Base-by-base conservation (phyloP, 1,140 invertebrate genomes). In the Neomicropteryx cornuta region DNA sequence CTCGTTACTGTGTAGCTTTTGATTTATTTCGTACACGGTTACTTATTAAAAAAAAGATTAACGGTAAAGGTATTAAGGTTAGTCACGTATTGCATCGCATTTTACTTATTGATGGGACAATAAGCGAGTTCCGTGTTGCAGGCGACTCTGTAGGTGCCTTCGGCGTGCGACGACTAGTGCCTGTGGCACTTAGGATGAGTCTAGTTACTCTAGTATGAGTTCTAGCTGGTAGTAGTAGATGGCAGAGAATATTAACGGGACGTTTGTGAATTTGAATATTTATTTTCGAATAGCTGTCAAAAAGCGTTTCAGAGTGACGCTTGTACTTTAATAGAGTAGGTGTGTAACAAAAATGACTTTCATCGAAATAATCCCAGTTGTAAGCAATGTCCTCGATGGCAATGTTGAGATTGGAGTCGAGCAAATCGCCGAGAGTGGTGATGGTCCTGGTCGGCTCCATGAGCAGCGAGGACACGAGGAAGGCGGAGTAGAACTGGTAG, bases 401-500 rank as follows among this genome's bases (percentile, higher is more conserved):
- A n/a, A 73, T 49, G 18, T 59, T 56, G 16, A 78, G 46, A n/a
- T 58, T 57, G 45, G 73, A 76, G 3, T 70, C 51, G 2, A 60
- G 45, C 4, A 78, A 49, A 46, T 72, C 66, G 20, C 51, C 41
- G 1, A 77, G 13, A 5, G 51, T 71, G 3, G 62, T 69, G 13
- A 80, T 75, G 23, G 60, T 70, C 21, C 58, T 58, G 4, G 68
- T 62, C 21, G 66, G 62, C 20, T 71, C 62, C n/a, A 73, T 67
- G 4, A 79, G 52, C n/a, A 80, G 51, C 2, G 67, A 73, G 5
- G 74, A 72, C 2, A 80, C 77, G 42, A 80, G 73, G 47, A 63
- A 75, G 3, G 75, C 76, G 0, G 72, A 72, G 53, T 79, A 79
- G 44, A 77, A 78, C 46, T 77, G 73, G 55, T 66, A 72, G 10